phyloP scores from a whole-genome alignment of 2,797 vertebrate genomes.

The Furcifer pardalis region DNA sequence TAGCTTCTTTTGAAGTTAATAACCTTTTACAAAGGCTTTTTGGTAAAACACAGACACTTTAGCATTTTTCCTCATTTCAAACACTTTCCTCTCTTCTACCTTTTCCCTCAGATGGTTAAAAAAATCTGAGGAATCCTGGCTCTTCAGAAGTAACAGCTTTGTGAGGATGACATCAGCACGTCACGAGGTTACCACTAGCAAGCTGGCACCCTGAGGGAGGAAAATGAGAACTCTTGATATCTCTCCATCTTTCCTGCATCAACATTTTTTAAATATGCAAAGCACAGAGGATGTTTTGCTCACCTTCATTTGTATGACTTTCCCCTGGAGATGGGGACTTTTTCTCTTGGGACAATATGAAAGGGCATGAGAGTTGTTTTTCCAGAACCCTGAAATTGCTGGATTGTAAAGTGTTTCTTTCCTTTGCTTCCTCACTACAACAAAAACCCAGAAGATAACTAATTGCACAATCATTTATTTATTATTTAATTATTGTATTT shows the following conservation, averaged over 20 bases:
- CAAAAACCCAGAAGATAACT: slow-evolving; percentile 23
- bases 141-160: slow-evolving; percentile 72
- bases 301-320: slow-evolving; percentile 46
- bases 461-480: not conserved
- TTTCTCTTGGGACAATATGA: slow-evolving; percentile 34
- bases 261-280: slow-evolving; percentile 58
- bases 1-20: slow-evolving; percentile 76
- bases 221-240: slow-evolving; percentile 65
- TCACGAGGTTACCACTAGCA: slow-evolving; percentile 60
- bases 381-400: slow-evolving; percentile 37
- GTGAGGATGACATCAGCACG: slow-evolving; percentile 62
- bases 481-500: too few species aligned
- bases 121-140: slow-evolving; percentile 61
- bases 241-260: slow-evolving; percentile 56
- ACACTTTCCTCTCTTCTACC: slow-evolving; percentile 57
- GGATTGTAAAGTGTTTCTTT: slow-evolving; percentile 52
- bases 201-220: slow-evolving; percentile 64
- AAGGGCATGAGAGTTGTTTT: slow-evolving; percentile 33
- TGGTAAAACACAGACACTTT: slow-evolving; percentile 68
- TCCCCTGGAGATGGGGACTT: too few species aligned
- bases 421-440: slow-evolving; percentile 9
- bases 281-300: slow-evolving; percentile 59
- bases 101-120: slow-evolving; percentile 61
- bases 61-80: slow-evolving; percentile 66
- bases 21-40: slow-evolving; percentile 70